phyloP scores from a whole-genome alignment of 2,797 vertebrate genomes.

The Malacoctenus gilli region DNA sequence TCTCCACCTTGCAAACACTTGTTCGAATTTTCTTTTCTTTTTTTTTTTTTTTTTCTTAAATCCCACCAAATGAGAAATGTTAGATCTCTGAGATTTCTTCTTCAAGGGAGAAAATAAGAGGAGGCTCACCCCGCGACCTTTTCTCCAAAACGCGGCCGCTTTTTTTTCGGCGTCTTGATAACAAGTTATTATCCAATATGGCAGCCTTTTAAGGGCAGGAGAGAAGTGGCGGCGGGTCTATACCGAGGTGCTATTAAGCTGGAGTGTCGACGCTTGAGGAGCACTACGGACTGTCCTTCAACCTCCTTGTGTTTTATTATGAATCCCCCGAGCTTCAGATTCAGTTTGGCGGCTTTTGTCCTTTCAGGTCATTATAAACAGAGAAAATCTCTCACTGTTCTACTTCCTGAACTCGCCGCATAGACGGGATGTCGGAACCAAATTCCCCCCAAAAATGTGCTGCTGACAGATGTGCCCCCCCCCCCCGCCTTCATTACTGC shows the following conservation, averaged over 20 bases:
- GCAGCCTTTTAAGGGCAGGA: conserved; percentile 60
- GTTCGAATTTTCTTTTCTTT: too few species aligned
- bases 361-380: conserved; percentile 23
- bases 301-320: conserved; percentile 57
- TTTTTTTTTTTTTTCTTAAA: conserved; percentile 23
- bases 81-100: conserved; percentile 63
- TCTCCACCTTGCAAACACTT: conserved; percentile 8
- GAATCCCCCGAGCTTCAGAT: conserved; percentile 42
- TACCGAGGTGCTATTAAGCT: conserved; percentile 64
- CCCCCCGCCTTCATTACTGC: conserved; percentile 22
- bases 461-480: conserved; percentile 21
- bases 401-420: conserved; percentile 15
- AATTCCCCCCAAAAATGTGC: conserved; percentile 33
- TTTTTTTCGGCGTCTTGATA: conserved; percentile 75
- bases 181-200: conserved; percentile 78
- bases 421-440: conserved; percentile 27
- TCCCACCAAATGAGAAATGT: conserved; percentile 58
- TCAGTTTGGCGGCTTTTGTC: conserved; percentile 39
- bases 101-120: conserved; percentile 67
- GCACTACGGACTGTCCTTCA: conserved; percentile 54
- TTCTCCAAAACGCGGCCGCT: conserved; percentile 51
- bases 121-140: conserved; percentile 68
- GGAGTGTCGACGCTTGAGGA: conserved; percentile 60
- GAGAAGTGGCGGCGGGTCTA: conserved; percentile 57
- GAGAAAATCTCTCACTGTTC: conserved; percentile 11